phyloP scores from a whole-genome alignment of 1,140 invertebrate genomes.

The Elysia chlorotica region DNA sequence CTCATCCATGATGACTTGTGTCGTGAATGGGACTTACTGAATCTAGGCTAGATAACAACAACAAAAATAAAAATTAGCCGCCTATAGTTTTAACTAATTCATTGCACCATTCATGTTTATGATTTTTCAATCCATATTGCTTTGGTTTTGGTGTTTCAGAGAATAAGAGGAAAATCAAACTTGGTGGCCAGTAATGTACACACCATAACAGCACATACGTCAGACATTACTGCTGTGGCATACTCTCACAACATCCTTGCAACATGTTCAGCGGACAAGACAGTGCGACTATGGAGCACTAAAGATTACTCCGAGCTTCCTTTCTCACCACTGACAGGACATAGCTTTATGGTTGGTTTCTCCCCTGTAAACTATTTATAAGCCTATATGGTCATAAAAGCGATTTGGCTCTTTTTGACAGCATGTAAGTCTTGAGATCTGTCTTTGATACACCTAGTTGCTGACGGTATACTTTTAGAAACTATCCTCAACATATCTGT shows the following conservation, averaged over 20 bases:
- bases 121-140: not conserved
- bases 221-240: conserved; percentile 69
- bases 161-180: conserved; percentile 17
- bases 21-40: not conserved
- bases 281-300: conserved; percentile 57
- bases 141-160: not conserved
- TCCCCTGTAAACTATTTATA: not conserved
- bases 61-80: not conserved
- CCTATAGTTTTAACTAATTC: not conserved
- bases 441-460: not conserved
- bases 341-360: conserved; percentile 50
- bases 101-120: not conserved
- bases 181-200: conserved; percentile 47
- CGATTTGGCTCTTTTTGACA: not conserved
- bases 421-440: not conserved
- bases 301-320: conserved; percentile 52
- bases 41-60: not conserved
- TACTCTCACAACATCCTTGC: conserved; percentile 53
- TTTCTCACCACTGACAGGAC: conserved; percentile 59
- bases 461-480: not conserved
- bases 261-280: conserved; percentile 62
- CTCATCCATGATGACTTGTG: too few relatives aligned
- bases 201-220: conserved; percentile 64
- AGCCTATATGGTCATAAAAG: not conserved
- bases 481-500: not conserved